phyloP scores from a whole-genome alignment of 30 jellyfish, hydroid and myxozoan species.

The Nemopilema nomurai region DNA sequence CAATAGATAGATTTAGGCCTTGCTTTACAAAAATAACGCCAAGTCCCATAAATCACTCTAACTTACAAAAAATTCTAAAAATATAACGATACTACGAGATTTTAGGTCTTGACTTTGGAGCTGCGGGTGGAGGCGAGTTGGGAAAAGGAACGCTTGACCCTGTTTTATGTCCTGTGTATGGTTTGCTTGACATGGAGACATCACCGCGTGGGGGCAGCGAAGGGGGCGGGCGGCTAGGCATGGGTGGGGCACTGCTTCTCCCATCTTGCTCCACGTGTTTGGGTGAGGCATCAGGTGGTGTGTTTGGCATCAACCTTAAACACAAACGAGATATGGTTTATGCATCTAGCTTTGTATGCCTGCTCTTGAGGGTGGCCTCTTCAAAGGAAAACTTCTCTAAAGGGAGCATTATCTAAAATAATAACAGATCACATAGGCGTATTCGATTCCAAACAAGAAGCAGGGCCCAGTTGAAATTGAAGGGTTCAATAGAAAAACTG shows the following conservation, averaged over 20 bases:
- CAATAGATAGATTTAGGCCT: background rate
- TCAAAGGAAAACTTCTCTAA: too few species aligned
- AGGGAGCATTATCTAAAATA: too few species aligned
- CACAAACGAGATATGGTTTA: background rate
- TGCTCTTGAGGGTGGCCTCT: too few species aligned
- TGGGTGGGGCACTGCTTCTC: constrained; percentile 51
- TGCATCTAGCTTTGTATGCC: too few species aligned
- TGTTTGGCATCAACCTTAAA: constrained; percentile 26
- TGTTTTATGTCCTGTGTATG: constrained; percentile 66
- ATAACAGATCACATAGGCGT: too few species aligned
- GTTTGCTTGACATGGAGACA: constrained; percentile 31
- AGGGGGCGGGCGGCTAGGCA: constrained; percentile 71
- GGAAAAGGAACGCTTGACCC: constrained; percentile 25
- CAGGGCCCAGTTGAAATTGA: too few species aligned
- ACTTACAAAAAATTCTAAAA: background rate
- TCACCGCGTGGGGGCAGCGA: constrained; percentile 70
- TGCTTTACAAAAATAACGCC: background rate
- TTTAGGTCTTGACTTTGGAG: constrained; percentile 52
- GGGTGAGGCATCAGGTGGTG: constrained; percentile 36
- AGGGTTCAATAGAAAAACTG: too few species aligned
- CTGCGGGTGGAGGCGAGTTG: constrained; percentile 59
- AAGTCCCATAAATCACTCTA: background rate
- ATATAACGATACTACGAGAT: background rate
- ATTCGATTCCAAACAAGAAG: too few species aligned
- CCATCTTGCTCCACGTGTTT: constrained; percentile 10